phyloP scores from a whole-genome alignment of 2,113 vertebrate genomes.

The Dascyllus trimaculatus region DNA sequence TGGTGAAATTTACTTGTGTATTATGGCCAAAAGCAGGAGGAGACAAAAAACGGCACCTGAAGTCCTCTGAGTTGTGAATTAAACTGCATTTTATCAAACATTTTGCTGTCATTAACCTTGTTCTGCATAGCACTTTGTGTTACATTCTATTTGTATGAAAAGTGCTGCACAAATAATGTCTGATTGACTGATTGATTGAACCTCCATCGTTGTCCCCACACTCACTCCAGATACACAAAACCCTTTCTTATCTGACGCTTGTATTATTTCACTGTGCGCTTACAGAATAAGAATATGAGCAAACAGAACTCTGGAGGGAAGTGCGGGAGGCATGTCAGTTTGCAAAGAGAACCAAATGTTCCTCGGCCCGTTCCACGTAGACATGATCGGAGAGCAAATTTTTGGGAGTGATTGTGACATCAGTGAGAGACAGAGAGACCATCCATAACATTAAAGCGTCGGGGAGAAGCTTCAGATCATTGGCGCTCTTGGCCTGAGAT shows the following conservation, averaged over 20 bases:
- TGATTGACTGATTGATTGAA: no score
- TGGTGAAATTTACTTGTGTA: neutral
- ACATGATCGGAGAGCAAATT: neutral
- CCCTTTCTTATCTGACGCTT: neutral
- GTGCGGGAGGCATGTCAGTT: neutral
- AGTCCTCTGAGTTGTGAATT: neutral
- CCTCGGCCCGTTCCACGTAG: neutral
- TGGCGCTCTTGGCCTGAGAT: slow-evolving; percentile 36
- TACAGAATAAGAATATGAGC: neutral
- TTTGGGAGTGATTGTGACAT: neutral
- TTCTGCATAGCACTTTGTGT: no score
- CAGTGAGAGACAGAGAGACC: neutral
- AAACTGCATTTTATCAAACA: slow-evolving; percentile 13
- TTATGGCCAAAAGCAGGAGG: neutral
- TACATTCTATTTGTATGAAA: no score
- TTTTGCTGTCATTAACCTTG: slow-evolving; percentile 5
- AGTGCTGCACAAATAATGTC: no score
- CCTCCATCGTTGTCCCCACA: neutral
- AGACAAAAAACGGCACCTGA: neutral
- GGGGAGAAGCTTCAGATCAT: slow-evolving; percentile 30
- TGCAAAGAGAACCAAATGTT: neutral
- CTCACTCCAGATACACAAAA: slow-evolving; percentile 2
- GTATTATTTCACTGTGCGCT: neutral
- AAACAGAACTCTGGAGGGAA: neutral
- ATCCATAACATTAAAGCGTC: slow-evolving; percentile 39